phyloP scores from a whole-genome alignment of 1,140 invertebrate genomes.

The honey bee (Apis mellifera) region Amel_HAv3.1 CM009932.2:14596501-14597000 shows the following conservation, averaged over 20 bases:
- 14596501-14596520: slow-evolving; percentile 63
- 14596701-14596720: no score
- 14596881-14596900: no score
- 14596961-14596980: slow-evolving; percentile 1
- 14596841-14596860: background rate
- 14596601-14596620: slow-evolving; percentile 2
- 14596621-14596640: background rate
- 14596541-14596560: slow-evolving; percentile 65
- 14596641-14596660: no score
- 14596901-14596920: background rate
- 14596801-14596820: no score
- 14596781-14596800: no score
- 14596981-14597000: slow-evolving; percentile 10
- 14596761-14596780: no score
- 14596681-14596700: no score
- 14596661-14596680: no score
- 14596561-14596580: slow-evolving; percentile 60
- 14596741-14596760: no score
- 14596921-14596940: background rate
- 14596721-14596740: no score
- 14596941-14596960: background rate
- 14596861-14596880: background rate
- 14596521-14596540: slow-evolving; percentile 73
- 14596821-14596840: no score
- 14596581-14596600: slow-evolving; percentile 33